Evolutionary conservation across 2,113 vertebrate species (phyloP).

Genomic region (Menidia beryllina): DNA sequence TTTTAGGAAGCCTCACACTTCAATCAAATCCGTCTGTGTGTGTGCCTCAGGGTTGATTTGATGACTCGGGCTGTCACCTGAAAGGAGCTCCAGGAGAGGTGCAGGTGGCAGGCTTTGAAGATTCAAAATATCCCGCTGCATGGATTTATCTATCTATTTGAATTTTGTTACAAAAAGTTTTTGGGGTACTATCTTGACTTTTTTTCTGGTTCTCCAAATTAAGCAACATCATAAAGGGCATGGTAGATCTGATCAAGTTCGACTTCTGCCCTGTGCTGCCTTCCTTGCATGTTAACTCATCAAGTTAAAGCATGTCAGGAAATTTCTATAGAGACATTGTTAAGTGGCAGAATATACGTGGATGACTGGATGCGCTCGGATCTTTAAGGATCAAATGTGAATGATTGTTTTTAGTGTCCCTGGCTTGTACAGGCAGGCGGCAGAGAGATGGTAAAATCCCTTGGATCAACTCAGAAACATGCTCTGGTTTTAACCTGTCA

Average conservation of each 20-base stretch:
- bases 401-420: constrained; percentile 19
- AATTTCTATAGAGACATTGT: constrained; percentile 8
- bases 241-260: not conserved
- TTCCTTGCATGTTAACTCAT: constrained; percentile 8
- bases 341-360: constrained; percentile 1
- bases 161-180: not conserved
- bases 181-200: not conserved
- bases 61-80: constrained; percentile 28
- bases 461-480: constrained; percentile 38
- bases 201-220: too few relatives aligned
- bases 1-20: constrained; percentile 31
- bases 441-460: constrained; percentile 24
- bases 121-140: not conserved
- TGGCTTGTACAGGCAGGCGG: constrained; percentile 17
- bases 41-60: constrained; percentile 38
- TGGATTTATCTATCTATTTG: not conserved
- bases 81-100: constrained; percentile 17
- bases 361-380: constrained; percentile 18
- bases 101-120: not conserved
- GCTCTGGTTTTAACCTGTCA: constrained; percentile 30
- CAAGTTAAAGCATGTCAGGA: not conserved
- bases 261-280: not conserved
- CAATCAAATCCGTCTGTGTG: constrained; percentile 30
- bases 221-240: not conserved
- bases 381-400: constrained; percentile 42